Conservation (phyloP, 2,797 vertebrate species). For the Gambusia yucatana region DNA sequence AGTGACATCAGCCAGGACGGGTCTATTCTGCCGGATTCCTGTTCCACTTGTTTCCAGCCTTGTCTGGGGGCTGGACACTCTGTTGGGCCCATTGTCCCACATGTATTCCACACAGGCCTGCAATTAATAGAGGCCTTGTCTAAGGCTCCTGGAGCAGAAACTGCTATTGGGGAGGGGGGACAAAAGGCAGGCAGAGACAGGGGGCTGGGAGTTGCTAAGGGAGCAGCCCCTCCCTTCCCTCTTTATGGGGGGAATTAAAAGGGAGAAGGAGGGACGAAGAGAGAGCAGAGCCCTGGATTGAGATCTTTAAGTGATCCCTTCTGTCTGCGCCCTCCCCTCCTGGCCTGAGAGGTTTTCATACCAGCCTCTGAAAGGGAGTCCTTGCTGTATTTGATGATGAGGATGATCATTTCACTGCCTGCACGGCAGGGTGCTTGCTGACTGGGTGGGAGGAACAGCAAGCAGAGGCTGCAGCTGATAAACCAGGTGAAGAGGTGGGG, state of each 20-base stretch:
- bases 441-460: conserved; percentile 19
- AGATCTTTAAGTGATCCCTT: conserved; percentile 75
- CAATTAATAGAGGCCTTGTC: conserved; percentile 98
- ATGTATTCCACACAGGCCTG: conserved; percentile 86
- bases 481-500: conserved; percentile 50
- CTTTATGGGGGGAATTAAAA: conserved; percentile 81
- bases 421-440: conserved; percentile 1
- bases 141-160: conserved; percentile 92
- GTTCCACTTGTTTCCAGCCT: conserved; percentile 95
- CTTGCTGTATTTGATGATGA: conserved; percentile 64
- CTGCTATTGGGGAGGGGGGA: conserved; percentile 84
- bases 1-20: conserved; percentile 94
- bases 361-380: conserved; percentile 64
- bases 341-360: conserved; percentile 70
- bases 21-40: conserved; percentile 92
- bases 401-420: conserved; percentile 76
- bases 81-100: conserved; percentile 91
- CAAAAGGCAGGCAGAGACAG: conserved; percentile 70
- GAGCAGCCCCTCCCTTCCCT: conserved; percentile 68
- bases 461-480: background rate
- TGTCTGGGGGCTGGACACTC: conserved; percentile 92
- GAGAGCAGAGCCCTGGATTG: conserved; percentile 65
- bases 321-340: conserved; percentile 70
- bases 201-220: conserved; percentile 83
- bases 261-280: conserved; percentile 75